Conservation (phyloP, 1,140 invertebrate genomes). For the Monomorium pharaonis region DNA sequence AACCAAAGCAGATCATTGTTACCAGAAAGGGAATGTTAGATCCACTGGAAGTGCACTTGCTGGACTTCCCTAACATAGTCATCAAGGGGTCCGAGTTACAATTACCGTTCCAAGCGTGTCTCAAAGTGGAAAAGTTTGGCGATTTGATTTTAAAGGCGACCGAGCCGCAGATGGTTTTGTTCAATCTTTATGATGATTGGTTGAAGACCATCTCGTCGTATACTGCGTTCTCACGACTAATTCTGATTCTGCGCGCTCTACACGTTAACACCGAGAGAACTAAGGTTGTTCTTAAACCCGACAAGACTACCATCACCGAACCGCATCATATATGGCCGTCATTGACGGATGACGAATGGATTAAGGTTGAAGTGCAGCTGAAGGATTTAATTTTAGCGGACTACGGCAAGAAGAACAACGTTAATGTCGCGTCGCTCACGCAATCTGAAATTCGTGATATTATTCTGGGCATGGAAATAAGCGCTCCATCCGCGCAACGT, state of each 20-base stretch:
- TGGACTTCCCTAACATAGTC: conserved; percentile 99
- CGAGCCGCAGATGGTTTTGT: conserved; percentile 99
- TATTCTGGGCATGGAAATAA: conserved; percentile 99
- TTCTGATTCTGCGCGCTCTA: conserved; percentile 97
- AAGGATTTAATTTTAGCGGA: conserved; percentile 99
- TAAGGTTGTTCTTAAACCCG: conserved; percentile 99
- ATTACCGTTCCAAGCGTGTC: conserved; percentile 99
- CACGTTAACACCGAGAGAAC: conserved; percentile 99
- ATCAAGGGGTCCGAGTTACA: conserved; percentile 99
- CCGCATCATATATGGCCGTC: conserved; percentile 99
- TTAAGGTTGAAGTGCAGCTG: conserved; percentile 98
- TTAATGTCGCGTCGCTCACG: conserved; percentile 99
- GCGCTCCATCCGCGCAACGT: conserved; percentile 98
- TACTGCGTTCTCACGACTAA: conserved; percentile 98
- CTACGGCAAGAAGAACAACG: conserved; percentile 99
- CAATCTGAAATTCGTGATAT: conserved; percentile 99
- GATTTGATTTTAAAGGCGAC: conserved; percentile 99
- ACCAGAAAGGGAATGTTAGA: conserved; percentile 99
- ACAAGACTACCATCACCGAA: conserved; percentile 99
- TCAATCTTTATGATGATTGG: conserved; percentile 99
- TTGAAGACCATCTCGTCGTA: conserved; percentile 98
- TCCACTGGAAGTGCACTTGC: conserved; percentile 98
- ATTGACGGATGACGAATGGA: conserved; percentile 99
- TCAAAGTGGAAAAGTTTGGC: conserved; percentile 99
- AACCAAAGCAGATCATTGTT: conserved; percentile 99